Evolutionary conservation across 53 echinoderm and acorn worm species (phyloP).

Genomic region (Stichopus horrens): DNA sequence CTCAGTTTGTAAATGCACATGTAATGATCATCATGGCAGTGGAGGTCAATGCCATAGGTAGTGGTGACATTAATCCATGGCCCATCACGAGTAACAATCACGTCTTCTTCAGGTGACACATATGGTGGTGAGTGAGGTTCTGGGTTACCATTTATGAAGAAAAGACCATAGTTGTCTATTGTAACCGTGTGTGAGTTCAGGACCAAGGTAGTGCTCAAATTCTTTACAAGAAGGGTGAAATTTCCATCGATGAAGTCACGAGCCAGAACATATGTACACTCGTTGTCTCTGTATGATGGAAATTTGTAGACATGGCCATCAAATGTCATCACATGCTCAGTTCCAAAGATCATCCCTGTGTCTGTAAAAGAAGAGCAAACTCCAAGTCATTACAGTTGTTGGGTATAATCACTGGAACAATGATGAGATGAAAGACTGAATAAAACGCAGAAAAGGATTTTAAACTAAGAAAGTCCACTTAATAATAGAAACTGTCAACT

Average conservation of each 20-base stretch:
- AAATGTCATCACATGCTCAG: constrained; percentile 83
- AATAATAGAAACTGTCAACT: no score
- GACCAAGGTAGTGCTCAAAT: constrained; percentile 60
- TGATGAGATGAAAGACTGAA: no score
- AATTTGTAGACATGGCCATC: constrained; percentile 82
- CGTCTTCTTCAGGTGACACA: constrained; percentile 60
- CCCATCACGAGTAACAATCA: constrained; percentile 68
- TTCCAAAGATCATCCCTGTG: constrained; percentile 81
- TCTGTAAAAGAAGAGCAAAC: constrained; percentile 45
- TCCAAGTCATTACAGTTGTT: neutral
- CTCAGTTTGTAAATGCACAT: constrained; percentile 85
- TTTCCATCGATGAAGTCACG: constrained; percentile 90
- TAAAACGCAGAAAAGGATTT: no score
- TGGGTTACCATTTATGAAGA: constrained; percentile 70
- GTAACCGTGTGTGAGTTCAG: constrained; percentile 51
- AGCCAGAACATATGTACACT: constrained; percentile 85
- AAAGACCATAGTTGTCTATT: constrained; percentile 55
- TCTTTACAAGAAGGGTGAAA: constrained; percentile 83
- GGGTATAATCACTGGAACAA: neutral
- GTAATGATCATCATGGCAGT: constrained; percentile 68
- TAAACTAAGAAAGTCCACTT: no score
- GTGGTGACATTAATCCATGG: constrained; percentile 89
- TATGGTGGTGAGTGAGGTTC: constrained; percentile 67
- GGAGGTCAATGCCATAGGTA: constrained; percentile 70
- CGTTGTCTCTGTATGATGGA: constrained; percentile 60